Percentiles rank a stretch among this genome's conserved stretches.
These are phyloP conservation scores for Carabus problematicus DNA, from an alignment of 2,888 invertebrate species.

Conservation along the genomic window DNA sequence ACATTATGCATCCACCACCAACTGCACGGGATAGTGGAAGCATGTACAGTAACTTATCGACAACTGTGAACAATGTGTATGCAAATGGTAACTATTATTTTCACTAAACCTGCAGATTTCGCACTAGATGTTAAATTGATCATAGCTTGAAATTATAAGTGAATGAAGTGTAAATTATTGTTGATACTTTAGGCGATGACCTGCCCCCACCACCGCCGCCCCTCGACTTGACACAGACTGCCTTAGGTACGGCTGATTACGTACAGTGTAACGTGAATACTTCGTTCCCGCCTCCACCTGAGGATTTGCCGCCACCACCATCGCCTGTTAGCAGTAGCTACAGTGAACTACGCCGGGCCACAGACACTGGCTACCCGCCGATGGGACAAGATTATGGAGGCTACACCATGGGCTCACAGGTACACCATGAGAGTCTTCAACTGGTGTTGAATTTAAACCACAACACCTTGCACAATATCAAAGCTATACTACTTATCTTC, in stretches of 20 bases:
- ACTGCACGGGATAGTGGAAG: conserved; percentile 53
- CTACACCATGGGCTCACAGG: conserved; percentile 76
- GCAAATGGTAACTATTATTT: conserved; percentile 52
- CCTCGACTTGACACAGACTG: conserved; percentile 58
- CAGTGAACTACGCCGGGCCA: conserved; percentile 83
- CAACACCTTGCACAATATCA: too few relatives aligned
- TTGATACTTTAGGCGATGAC: conserved; percentile 59
- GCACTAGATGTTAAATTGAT: not conserved
- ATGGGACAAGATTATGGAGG: conserved; percentile 60
- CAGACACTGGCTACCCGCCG: conserved; percentile 61
- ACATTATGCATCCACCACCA: conserved; percentile 62
- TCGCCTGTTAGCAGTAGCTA: conserved; percentile 92
- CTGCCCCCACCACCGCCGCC: conserved; percentile 70
- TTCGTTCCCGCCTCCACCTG: conserved; percentile 63
- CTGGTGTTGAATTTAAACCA: too few relatives aligned
- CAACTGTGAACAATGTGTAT: conserved; percentile 48
- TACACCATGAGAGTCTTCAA: too few relatives aligned
- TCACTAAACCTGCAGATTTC: not conserved
- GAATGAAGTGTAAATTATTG: conserved; percentile 24
- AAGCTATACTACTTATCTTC: too few relatives aligned
- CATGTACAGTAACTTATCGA: conserved; percentile 67
- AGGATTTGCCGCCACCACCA: conserved; percentile 81
- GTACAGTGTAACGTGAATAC: conserved; percentile 59
- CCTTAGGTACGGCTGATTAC: conserved; percentile 52
- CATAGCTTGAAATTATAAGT: not conserved